A percentile compares a stretch with the other conserved stretches of the same genome.
phyloP scores from a whole-genome alignment of 2,888 invertebrate species.

The Allolobophora icterica region DNA sequence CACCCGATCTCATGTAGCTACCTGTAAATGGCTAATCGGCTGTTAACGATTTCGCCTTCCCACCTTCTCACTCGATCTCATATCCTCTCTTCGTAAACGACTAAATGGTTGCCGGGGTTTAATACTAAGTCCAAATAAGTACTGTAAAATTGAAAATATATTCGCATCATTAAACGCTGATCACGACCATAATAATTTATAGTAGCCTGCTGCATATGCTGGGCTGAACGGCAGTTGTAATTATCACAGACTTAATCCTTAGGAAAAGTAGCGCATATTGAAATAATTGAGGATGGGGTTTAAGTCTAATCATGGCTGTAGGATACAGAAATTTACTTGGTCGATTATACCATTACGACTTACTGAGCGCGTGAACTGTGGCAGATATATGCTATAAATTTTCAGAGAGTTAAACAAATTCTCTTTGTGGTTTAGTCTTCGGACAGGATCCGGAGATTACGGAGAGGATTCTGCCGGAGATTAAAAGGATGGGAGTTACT shows the following conservation, averaged over 20 bases:
- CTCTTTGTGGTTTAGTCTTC: slow-evolving; percentile 41
- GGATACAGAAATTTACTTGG: neutral
- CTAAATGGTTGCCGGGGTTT: too few species aligned
- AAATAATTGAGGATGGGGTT: neutral
- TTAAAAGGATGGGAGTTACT: slow-evolving; percentile 56
- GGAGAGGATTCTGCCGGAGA: slow-evolving; percentile 61
- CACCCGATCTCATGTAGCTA: neutral
- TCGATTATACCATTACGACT: neutral
- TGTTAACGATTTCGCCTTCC: too few species aligned
- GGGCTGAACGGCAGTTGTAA: neutral
- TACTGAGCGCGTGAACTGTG: neutral
- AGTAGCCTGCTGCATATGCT: too few species aligned
- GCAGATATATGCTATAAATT: neutral
- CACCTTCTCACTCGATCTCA: too few species aligned
- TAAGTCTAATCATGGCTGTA: neutral
- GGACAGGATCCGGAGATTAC: slow-evolving; percentile 59
- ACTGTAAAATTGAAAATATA: too few species aligned
- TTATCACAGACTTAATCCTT: neutral
- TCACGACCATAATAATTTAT: too few species aligned
- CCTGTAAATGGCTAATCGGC: too few species aligned
- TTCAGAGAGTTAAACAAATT: neutral
- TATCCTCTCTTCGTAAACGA: too few species aligned
- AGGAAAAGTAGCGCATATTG: neutral
- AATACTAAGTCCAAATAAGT: too few species aligned
- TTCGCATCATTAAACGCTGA: too few species aligned